phyloP scores from a whole-genome alignment of 2,113 vertebrate genomes.

The Leucoraja erinaceus region DNA sequence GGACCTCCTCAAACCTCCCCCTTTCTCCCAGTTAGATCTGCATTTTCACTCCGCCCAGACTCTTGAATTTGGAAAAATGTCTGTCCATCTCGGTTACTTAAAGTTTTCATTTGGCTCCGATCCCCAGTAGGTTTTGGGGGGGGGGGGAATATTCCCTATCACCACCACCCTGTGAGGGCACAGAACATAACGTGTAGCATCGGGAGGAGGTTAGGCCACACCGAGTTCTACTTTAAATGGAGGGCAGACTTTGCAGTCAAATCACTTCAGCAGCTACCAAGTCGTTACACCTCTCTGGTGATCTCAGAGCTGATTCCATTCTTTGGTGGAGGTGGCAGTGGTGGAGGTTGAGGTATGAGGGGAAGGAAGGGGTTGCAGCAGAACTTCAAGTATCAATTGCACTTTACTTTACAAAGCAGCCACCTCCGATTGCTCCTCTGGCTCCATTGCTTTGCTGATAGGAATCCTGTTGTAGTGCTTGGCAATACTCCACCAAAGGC shows the following conservation, averaged over 20 bases:
- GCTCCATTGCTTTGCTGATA: neutral
- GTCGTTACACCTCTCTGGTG: neutral
- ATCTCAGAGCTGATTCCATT: neutral
- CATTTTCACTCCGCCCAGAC: neutral
- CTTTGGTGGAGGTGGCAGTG: neutral
- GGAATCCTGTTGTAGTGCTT: neutral
- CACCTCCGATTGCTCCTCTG: neutral
- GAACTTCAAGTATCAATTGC: too few relatives aligned
- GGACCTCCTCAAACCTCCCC: neutral
- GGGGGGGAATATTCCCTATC: neutral
- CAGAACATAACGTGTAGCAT: neutral
- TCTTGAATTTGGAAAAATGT: neutral
- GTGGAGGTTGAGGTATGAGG: too few relatives aligned
- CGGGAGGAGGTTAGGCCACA: neutral
- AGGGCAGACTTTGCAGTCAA: neutral
- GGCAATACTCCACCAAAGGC: neutral
- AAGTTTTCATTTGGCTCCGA: neutral
- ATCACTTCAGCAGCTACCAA: neutral
- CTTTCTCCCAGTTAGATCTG: neutral
- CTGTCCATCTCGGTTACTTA: neutral
- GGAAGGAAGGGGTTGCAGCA: too few relatives aligned
- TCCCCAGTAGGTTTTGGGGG: neutral
- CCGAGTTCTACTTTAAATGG: neutral
- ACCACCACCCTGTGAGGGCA: neutral
- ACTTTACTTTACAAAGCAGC: neutral